Base-by-base conservation (phyloP, 2,113 vertebrate genomes). In the Embiotoca jacksoni region DNA sequence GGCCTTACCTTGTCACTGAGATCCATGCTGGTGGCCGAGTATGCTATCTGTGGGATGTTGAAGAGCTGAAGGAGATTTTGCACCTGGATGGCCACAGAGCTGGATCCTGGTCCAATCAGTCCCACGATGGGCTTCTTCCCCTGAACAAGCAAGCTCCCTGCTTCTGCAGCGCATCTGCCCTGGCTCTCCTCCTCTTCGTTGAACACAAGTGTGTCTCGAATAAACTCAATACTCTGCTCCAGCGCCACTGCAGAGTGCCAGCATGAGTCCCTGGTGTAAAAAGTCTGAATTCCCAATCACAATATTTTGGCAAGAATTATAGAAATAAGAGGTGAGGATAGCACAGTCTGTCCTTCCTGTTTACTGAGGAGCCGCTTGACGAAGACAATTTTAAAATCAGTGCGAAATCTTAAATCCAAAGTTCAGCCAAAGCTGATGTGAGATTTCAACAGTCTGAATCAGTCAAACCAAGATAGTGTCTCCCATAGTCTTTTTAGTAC, bases 11-110 rank as follows among this genome's bases (percentile, higher is more conserved):
- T 99, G 91, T 99, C 98, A 0, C 98, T 99, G 85, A 99, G 93
- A 88, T 99, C 98, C 98, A 99, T 98, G 91, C 98, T 99, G 10
- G 98, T 99, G 84, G 98, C 98, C 1, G 98, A 99, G 90, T 99
- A 99, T 69, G 98, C 98, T 75, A 99, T 99, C 88, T 99, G 98
- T 81, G 98, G 98, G 95, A 99, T 99, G 95, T 99, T 99, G 92
- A 99, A 99, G 83, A 99, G 97, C 87, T 99, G 98, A 23, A 99
- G 94, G 74, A 99, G 92, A 78, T 99, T 99, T 87, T 99, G 98
- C 50, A 99, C 98, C 92, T 99, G 98, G 84, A 99, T 99, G 75
- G 98, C 98, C 89, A 99, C 98, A 0, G 98, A 99, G 86, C 98
- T 99, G 82, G 98, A 99, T 3, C 98, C 98, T 6, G 98, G 98